These are phyloP conservation scores for Scaptomyza reducta DNA, from an alignment of 2,888 invertebrate species.

Conservation along the genomic window DNA sequence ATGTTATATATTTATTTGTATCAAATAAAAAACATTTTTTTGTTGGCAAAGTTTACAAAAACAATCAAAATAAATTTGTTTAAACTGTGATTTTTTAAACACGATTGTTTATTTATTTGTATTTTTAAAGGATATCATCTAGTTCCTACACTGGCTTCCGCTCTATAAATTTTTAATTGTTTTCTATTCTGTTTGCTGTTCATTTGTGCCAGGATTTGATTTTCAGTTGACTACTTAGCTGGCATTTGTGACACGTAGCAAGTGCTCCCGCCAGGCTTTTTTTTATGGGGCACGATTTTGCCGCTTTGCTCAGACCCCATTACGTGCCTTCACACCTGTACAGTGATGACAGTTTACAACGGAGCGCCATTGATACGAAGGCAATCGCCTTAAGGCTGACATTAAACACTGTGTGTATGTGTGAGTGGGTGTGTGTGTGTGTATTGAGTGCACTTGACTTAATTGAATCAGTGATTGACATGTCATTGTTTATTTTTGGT, in stretches of 20 bases:
- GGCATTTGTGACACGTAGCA: constrained; percentile 46
- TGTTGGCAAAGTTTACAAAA: no score
- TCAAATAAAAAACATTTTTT: background rate
- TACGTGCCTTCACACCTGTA: constrained; percentile 51
- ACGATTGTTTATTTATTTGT: background rate
- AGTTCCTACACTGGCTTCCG: background rate
- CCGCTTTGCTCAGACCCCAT: background rate
- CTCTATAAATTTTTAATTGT: constrained; percentile 3
- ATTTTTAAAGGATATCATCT: background rate
- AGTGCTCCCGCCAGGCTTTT: constrained; percentile 39
- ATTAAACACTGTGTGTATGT: constrained; percentile 3
- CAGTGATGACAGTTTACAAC: constrained; percentile 40
- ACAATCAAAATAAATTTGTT: background rate
- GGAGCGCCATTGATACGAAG: constrained; percentile 18
- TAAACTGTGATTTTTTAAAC: background rate
- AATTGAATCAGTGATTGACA: constrained; percentile 75
- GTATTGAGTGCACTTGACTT: constrained; percentile 64
- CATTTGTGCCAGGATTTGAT: constrained; percentile 51
- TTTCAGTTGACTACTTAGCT: constrained; percentile 56
- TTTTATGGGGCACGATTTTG: constrained; percentile 2
- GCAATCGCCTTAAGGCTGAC: constrained; percentile 22
- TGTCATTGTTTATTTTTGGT: constrained; percentile 38
- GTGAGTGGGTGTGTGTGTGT: constrained; percentile 17
- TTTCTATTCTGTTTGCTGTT: constrained; percentile 15
- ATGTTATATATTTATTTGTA: background rate